phyloP scores from a whole-genome alignment of 2,888 invertebrate genomes.

The Crepidodera aurea region DNA sequence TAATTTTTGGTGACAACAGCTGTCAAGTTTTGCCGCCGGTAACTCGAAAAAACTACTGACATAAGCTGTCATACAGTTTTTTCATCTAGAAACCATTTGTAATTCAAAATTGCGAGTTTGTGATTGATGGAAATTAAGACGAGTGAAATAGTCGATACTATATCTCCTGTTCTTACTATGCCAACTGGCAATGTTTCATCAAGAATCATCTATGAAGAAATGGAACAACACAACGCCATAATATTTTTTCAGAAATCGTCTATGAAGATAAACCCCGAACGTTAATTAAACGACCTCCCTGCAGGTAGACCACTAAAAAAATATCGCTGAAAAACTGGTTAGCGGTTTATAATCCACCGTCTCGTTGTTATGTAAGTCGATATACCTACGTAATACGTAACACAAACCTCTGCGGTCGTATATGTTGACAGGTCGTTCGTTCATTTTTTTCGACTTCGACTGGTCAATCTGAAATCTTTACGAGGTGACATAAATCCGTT shows the following conservation, averaged over 20 bases:
- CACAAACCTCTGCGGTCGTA: slow-evolving; percentile 7
- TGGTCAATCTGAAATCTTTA: slow-evolving; percentile 30
- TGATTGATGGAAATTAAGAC: no score
- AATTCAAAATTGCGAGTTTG: no score
- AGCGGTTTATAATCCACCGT: slow-evolving; percentile 8
- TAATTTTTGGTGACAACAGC: no score
- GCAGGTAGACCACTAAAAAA: slow-evolving; percentile 19
- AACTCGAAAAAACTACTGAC: no score
- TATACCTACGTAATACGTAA: slow-evolving; percentile 11
- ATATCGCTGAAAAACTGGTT: slow-evolving; percentile 22
- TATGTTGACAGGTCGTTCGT: neutral
- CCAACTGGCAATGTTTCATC: no score
- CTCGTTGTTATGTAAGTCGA: slow-evolving; percentile 22
- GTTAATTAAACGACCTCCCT: slow-evolving; percentile 16
- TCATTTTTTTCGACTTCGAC: slow-evolving; percentile 5
- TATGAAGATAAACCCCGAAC: neutral
- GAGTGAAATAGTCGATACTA: no score
- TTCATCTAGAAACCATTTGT: no score
- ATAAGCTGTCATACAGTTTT: no score
- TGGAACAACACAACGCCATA: no score
- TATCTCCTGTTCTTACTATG: no score
- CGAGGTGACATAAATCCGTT: slow-evolving; percentile 34
- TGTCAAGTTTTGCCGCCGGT: no score
- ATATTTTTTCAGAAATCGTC: neutral
- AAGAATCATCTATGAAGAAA: no score